A percentile compares a stretch with the other conserved stretches of the same genome.
These are phyloP conservation scores for Argyresthia albistria DNA, from an alignment of 2,888 invertebrate species.

Conservation along the genomic window DNA sequence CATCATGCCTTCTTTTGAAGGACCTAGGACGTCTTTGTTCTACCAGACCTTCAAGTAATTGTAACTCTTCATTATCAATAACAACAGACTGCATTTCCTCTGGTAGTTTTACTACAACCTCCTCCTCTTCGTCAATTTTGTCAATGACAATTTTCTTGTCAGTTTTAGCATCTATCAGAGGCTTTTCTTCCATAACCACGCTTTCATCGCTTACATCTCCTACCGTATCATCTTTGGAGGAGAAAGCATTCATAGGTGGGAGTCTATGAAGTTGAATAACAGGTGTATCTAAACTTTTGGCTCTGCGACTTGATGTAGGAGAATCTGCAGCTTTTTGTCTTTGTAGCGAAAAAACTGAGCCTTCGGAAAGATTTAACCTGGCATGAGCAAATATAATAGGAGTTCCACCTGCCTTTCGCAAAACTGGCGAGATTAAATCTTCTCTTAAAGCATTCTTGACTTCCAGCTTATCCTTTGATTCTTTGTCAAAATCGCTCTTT, in stretches of 20 bases:
- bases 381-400: slow-evolving; percentile 86
- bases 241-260: slow-evolving; percentile 88
- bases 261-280: slow-evolving; percentile 85
- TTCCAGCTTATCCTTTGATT: slow-evolving; percentile 43
- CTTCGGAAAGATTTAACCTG: slow-evolving; percentile 86
- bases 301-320: slow-evolving; percentile 81
- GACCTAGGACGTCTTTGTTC: slow-evolving; percentile 63
- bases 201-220: slow-evolving; percentile 81
- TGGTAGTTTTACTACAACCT: slow-evolving; percentile 49
- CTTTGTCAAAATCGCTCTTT: slow-evolving; percentile 29
- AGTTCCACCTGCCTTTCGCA: slow-evolving; percentile 81
- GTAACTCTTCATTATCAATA: slow-evolving; percentile 72
- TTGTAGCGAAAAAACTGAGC: slow-evolving; percentile 84
- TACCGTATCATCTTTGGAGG: slow-evolving; percentile 90
- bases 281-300: slow-evolving; percentile 88
- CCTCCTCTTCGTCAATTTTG: slow-evolving; percentile 68
- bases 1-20: slow-evolving; percentile 59
- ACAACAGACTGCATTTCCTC: slow-evolving; percentile 54
- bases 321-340: slow-evolving; percentile 84
- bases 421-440: slow-evolving; percentile 78
- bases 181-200: slow-evolving; percentile 74
- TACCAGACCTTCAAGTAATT: slow-evolving; percentile 67
- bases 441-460: slow-evolving; percentile 74
- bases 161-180: slow-evolving; percentile 53
- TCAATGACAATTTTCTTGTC: slow-evolving; percentile 43